Evolutionary conservation across 1,140 invertebrate genomes (phyloP), one percentile per base, ranked within the genome.

Genomic region (Aphelenchoides besseyi): DNA sequence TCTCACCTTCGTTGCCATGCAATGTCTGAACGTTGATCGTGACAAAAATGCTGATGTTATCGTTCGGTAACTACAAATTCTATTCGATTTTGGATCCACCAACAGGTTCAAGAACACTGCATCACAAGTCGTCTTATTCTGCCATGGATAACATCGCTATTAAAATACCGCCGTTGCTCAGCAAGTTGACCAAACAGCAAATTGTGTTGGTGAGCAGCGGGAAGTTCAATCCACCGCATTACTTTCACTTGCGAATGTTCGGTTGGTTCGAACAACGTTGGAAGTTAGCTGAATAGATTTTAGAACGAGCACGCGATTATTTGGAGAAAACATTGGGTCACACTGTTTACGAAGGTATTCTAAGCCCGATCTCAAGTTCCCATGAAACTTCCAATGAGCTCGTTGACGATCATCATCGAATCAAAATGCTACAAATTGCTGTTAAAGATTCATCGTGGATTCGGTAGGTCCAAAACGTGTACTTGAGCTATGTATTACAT

Each of bases 301-400:
- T 8, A 66, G 63, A 66, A 66, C 16, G 63, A 26, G 63, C 63
- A 23, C 30, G 36, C 12, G 63, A 66, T 35, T 66, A 66, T 33
- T 32, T 66, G 16, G 63, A 66, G 32, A 66, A 66, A 53, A 66
- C 63, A 63, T 37, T 66, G 1, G 63, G 63, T 18, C 63, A 66
- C 32, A n/a, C 63, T 1, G 63, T 66, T 18, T 29, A 18, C 3
- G 63, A 66, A 66, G 63, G 26, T n/a, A 30, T 66, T 23, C 23
- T 66, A 2, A 36, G 32, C 36, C 63, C 63, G 26, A n/a, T 66
- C 29, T 66, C 63, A n/a, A 26, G 26, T 53, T 12, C 12, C 16
- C n/a, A 32, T 32, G 36, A n/a, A 16, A 16, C 30, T 16, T 37
- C 63, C n/a, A n/a, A n/a, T n/a, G 32, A 16, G 12, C 32, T 66